Conservation (phyloP, 2,888 invertebrate species). For the Hymenopus coronatus region DNA sequence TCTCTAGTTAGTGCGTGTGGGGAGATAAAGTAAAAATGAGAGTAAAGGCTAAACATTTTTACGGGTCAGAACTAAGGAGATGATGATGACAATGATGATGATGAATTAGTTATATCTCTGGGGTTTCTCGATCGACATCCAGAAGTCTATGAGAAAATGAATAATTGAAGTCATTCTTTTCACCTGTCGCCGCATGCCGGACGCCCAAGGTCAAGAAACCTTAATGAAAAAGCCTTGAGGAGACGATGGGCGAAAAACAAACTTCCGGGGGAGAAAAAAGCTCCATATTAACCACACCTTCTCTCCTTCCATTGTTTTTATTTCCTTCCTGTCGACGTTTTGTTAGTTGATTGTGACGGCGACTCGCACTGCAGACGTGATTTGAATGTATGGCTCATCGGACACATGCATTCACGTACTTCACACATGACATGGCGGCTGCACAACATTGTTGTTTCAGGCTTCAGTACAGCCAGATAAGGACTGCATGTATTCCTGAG, state of each 20-base stretch:
- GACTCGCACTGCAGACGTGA: background rate
- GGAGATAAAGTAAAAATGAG: too few relatives aligned
- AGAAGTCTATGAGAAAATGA: background rate
- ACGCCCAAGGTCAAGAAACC: background rate
- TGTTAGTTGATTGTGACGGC: background rate
- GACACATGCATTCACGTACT: too few relatives aligned
- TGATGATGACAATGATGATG: too few relatives aligned
- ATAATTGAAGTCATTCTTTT: background rate
- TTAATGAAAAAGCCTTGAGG: background rate
- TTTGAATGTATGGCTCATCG: background rate
- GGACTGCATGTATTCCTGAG: too few relatives aligned
- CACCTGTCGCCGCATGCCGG: background rate
- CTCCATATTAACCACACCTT: background rate
- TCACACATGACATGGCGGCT: background rate
- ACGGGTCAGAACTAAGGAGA: too few relatives aligned
- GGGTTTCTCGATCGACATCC: background rate
- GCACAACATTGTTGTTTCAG: background rate
- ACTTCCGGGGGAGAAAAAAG: background rate
- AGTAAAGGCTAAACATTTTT: too few relatives aligned
- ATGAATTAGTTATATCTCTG: too few relatives aligned
- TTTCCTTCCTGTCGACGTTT: background rate
- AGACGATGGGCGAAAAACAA: background rate
- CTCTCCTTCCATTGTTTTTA: background rate
- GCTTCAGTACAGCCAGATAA: too few relatives aligned
- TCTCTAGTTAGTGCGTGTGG: too few relatives aligned